Base-by-base conservation (phyloP, 2,888 invertebrate species). In the Phanerotoma sp. region DNA sequence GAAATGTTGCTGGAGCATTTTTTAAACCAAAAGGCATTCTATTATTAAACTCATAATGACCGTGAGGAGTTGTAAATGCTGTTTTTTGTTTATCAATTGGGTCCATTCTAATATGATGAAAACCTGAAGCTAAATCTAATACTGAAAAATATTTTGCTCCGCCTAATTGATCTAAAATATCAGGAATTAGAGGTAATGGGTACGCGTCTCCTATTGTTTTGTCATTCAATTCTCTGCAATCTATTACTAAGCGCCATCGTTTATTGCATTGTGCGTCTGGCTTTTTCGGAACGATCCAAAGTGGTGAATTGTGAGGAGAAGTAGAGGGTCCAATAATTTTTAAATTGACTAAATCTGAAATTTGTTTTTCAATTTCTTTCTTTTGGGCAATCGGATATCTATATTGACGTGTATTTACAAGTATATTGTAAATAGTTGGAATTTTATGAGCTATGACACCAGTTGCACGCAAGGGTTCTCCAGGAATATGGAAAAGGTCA, bases 51-150 rank as follows among this genome's bases (percentile, higher is more conserved):
- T 51, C 13, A 18, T 18, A 51, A 33, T 42, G 41, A 21, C 42
- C 41, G 9, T 20, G 20, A 4, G 42, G 51, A n/a, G 51, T 51
- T 6, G 42, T 40, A 33, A 51, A 51, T 37, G 61, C 42, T 4
- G 51, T 51, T 25, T 42, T 51, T 3, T 16, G 20, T 42, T 20
- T 16, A 21, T 42, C 32, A 22, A 32, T 20, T 5, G 30, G 2
- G 10, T 51, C 21, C 9, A 51, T 3, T 13, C 25, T 30, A 1
- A 51, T 41, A 3, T 51, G 51, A 25, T 51, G 32, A 13, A 51
- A 51, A 15, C 45, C 45, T 2, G 22, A 33, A 9, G 44, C 45
- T 5, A 46, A 25, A 22, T 52, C 40, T n/a, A n/a, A n/a, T n/a
- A n/a, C n/a, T n/a, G n/a, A n/a, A n/a, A n/a, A n/a, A n/a, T n/a